Evolutionary conservation across 2,797 vertebrate genomes (phyloP).

Genomic region (Cryptoblepharus egeriae): DNA sequence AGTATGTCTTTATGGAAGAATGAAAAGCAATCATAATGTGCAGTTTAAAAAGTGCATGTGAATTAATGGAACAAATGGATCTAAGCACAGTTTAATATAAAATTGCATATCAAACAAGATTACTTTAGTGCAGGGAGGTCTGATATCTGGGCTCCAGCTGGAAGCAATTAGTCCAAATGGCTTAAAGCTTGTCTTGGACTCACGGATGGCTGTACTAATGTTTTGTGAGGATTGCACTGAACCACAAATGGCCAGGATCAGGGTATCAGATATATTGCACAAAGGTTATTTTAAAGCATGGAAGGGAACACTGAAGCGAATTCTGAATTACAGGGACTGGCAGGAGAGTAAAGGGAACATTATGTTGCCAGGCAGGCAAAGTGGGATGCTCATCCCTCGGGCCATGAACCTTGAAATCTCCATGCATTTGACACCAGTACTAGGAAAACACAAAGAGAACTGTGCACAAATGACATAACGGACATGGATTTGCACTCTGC

Average conservation of each 20-base stretch:
- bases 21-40: too few species aligned
- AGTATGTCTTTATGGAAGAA: too few species aligned
- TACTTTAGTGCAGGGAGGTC: too few species aligned
- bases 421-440: conserved; percentile 26
- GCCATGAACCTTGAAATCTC: conserved; percentile 28
- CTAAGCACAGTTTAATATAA: too few species aligned
- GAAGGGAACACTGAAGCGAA: neutral
- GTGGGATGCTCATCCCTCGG: neutral
- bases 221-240: neutral
- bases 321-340: conserved; percentile 3
- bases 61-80: too few species aligned
- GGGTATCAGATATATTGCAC: neutral
- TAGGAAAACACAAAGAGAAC: conserved; percentile 42
- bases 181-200: neutral
- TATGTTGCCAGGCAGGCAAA: conserved; percentile 7
- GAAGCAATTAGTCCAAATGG: too few species aligned
- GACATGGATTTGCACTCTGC: conserved; percentile 54
- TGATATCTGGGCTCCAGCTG: too few species aligned
- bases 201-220: neutral
- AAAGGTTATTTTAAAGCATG: neutral
- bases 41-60: too few species aligned
- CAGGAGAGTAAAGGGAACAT: conserved; percentile 9
- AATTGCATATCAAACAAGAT: too few species aligned
- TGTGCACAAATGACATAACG: conserved; percentile 33
- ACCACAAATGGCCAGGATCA: neutral